Percentiles rank a stretch among this genome's conserved stretches.
Conservation (phyloP, 2,113 vertebrate species). For the Oryzias woworae region DNA sequence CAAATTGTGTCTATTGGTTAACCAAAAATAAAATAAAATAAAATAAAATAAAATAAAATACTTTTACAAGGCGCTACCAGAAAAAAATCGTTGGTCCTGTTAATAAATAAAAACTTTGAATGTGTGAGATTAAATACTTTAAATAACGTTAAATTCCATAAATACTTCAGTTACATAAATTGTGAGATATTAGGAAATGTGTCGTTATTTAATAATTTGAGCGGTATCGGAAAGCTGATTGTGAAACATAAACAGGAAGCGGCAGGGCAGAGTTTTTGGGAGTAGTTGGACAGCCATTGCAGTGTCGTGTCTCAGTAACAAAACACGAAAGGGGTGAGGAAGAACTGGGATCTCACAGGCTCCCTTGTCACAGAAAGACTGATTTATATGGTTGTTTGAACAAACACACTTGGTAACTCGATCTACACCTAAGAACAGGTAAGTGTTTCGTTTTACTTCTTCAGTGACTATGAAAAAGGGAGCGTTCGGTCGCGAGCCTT, state of each 20-base stretch:
- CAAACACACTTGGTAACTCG: constrained; percentile 17
- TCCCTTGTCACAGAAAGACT: constrained; percentile 10
- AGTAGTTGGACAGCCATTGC: constrained; percentile 77
- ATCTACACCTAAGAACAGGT: constrained; percentile 64
- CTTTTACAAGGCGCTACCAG: no score
- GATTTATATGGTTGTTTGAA: constrained; percentile 53
- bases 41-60: neutral
- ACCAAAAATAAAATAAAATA: no score
- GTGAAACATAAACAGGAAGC: constrained; percentile 76
- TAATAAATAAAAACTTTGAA: no score
- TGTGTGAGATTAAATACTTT: no score
- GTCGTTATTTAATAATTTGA: neutral
- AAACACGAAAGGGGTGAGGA: constrained; percentile 67
- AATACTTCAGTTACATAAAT: no score
- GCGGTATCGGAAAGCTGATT: constrained; percentile 51
- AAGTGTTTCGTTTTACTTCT: constrained; percentile 28
- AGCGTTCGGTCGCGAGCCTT: constrained; percentile 18
- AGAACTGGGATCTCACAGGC: constrained; percentile 41
- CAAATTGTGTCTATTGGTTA: no score
- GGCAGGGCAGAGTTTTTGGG: constrained; percentile 52
- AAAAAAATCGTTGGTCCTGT: no score
- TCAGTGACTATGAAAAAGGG: neutral
- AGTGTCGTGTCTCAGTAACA: constrained; percentile 82
- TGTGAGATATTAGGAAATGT: no score
- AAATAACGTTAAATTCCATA: no score